phyloP scores from a whole-genome alignment of 2,113 vertebrate genomes.

The Lamprologus sp. region DNA sequence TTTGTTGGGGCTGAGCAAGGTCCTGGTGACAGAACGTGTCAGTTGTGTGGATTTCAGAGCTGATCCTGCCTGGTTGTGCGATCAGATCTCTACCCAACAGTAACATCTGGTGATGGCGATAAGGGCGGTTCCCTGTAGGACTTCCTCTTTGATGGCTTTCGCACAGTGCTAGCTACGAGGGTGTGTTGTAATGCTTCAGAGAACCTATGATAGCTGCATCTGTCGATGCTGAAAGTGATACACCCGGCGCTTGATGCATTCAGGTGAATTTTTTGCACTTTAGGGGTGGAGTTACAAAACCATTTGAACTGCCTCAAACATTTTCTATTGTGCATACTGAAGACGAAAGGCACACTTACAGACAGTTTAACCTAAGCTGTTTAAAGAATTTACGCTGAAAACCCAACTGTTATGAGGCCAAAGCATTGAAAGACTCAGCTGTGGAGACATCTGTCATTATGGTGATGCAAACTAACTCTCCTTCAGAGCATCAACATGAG shows the following conservation, averaged over 20 bases:
- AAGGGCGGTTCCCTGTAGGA: conserved; percentile 53
- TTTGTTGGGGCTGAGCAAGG: background rate
- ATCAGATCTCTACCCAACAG: conserved; percentile 30
- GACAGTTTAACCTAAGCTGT: background rate
- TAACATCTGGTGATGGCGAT: conserved; percentile 58
- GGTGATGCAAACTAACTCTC: background rate
- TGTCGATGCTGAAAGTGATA: conserved; percentile 14
- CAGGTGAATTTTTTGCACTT: background rate
- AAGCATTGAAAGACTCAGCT: background rate
- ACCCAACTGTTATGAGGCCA: background rate
- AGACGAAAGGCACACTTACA: background rate
- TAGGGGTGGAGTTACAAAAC: background rate
- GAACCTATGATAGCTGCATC: conserved; percentile 51
- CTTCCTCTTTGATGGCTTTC: conserved; percentile 47
- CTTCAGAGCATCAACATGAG: background rate
- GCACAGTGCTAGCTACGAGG: conserved; percentile 25
- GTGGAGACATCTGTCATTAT: background rate
- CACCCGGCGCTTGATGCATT: background rate
- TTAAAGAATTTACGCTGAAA: background rate
- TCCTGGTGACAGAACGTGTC: background rate
- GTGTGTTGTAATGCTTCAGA: conserved; percentile 50
- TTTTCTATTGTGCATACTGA: background rate
- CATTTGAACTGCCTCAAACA: background rate
- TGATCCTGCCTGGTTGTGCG: conserved; percentile 24
- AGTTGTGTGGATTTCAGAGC: conserved; percentile 20